Evolutionary conservation across 2,888 invertebrate species (phyloP).

Genomic region (Chloroclysta siterata): DNA sequence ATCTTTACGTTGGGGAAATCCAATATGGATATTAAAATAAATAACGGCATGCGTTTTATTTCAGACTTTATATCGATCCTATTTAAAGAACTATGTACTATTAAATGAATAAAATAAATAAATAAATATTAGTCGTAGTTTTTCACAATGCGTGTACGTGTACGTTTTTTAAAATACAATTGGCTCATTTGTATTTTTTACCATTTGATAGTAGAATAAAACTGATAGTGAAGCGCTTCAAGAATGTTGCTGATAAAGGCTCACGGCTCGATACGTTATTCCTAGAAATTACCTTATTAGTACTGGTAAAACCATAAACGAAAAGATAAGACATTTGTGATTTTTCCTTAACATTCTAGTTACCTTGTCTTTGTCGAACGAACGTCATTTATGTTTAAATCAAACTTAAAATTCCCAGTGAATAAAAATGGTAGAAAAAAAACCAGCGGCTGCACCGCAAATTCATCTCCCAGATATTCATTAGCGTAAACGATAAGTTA

Average conservation of each 20-base stretch:
- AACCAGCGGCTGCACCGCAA: constrained; percentile 33
- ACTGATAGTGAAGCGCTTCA: constrained; percentile 2
- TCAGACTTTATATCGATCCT: background rate
- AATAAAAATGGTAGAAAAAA: background rate
- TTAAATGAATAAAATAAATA: too few species aligned
- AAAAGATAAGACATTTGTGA: background rate
- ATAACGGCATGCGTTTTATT: constrained; percentile 5
- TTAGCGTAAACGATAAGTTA: constrained; percentile 59
- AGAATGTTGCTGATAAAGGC: constrained; percentile 18
- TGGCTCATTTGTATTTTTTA: background rate
- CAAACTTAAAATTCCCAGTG: background rate
- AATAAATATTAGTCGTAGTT: background rate
- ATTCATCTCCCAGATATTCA: constrained; percentile 56
- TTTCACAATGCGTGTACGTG: background rate
- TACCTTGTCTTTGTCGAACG: background rate
- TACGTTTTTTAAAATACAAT: background rate
- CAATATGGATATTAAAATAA: constrained; percentile 4
- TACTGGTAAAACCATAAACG: constrained; percentile 6
- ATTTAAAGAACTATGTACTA: background rate
- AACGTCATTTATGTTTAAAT: background rate
- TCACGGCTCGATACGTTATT: constrained; percentile 4
- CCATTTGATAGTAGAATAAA: background rate
- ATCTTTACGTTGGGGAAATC: background rate
- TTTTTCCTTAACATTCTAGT: background rate
- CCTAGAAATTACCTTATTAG: constrained; percentile 8